Conservation (phyloP, 2,113 vertebrate genomes). For the Sterna hirundo region DNA sequence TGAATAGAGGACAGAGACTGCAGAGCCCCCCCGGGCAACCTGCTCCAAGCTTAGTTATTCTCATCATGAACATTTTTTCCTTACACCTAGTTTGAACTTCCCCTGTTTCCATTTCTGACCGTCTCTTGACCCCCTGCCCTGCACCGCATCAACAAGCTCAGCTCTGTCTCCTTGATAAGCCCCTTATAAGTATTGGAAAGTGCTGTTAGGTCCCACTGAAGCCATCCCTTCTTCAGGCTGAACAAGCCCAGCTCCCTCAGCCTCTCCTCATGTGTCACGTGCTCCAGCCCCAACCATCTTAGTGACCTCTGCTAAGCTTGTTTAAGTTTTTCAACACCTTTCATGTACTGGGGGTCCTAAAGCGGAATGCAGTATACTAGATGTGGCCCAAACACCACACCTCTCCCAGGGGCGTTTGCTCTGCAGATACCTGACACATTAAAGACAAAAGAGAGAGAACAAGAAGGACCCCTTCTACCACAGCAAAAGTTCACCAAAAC, state of each 20-base stretch:
- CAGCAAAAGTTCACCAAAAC: background rate
- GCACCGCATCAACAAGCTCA: background rate
- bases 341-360: background rate
- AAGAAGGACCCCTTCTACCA: background rate
- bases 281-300: background rate
- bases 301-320: background rate
- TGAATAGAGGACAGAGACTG: background rate
- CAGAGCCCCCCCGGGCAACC: background rate
- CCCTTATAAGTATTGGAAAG: background rate
- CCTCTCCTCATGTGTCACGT: background rate
- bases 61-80: background rate
- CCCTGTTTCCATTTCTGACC: background rate
- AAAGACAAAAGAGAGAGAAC: background rate
- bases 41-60: background rate
- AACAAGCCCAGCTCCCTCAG: background rate
- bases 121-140: background rate
- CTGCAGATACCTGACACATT: background rate
- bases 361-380: background rate
- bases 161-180: background rate
- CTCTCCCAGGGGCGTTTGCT: background rate
- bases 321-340: background rate
- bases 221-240: background rate
- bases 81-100: background rate
- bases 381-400: background rate
- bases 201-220: background rate